Evolutionary conservation across 2,797 vertebrate genomes (phyloP).

Genomic region (Megaceryle alcyon): DNA sequence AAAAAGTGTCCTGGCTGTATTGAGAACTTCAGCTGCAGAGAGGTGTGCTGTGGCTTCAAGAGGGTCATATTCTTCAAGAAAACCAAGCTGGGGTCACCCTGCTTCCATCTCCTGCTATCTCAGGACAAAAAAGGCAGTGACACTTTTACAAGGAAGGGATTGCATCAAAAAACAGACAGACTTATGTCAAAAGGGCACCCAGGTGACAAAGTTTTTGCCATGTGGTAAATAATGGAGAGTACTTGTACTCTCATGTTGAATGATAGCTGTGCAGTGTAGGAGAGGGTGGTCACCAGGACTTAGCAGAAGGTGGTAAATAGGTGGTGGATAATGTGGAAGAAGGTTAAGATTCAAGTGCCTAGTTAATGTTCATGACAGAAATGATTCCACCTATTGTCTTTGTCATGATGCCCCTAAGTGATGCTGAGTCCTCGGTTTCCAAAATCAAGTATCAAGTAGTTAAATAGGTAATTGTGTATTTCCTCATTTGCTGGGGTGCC

Average conservation of each 20-base stretch:
- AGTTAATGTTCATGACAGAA: neutral
- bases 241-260: neutral
- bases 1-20: neutral
- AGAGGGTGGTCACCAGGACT: neutral
- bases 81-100: neutral
- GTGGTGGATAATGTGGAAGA: neutral
- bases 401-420: neutral
- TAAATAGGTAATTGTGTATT: neutral
- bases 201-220: neutral
- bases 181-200: neutral
- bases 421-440: neutral
- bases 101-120: neutral
- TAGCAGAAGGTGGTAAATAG: neutral
- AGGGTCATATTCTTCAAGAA: fast-evolving
- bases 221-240: neutral
- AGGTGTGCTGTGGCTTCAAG: neutral
- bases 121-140: neutral
- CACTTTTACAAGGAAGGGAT: neutral
- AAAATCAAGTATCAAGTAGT: neutral
- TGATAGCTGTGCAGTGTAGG: neutral
- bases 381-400: neutral
- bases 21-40: neutral
- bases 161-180: neutral
- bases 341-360: neutral
- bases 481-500: neutral